These are phyloP conservation scores for Pollimyrus isidori DNA, from an alignment of 2,113 vertebrate species.

Conservation along the genomic window DNA sequence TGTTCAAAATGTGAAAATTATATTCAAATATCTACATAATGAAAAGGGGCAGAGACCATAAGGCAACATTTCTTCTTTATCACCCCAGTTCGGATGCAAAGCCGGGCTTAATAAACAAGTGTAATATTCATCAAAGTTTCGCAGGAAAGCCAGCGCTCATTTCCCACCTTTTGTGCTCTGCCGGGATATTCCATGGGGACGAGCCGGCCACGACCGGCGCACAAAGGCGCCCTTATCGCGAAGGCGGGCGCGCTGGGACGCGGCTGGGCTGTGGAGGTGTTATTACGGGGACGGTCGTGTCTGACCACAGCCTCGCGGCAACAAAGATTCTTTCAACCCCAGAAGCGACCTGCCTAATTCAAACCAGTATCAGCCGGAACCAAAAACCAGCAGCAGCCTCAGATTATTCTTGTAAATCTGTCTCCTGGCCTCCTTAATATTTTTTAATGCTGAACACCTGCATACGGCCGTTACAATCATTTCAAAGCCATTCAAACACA, in stretches of 20 bases:
- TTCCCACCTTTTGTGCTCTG: background rate
- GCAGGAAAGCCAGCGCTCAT: background rate
- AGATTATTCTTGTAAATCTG: background rate
- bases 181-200: background rate
- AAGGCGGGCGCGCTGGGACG: background rate
- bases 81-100: background rate
- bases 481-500: background rate
- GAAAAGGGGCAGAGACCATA: background rate
- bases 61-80: background rate
- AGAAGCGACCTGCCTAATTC: background rate
- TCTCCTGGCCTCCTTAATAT: background rate
- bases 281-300: background rate
- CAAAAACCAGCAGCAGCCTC: background rate
- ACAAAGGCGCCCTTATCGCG: background rate
- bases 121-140: constrained; percentile 11
- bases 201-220: background rate
- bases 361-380: background rate
- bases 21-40: background rate
- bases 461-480: background rate
- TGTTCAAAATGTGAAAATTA: background rate
- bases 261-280: background rate
- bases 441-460: background rate
- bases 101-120: background rate
- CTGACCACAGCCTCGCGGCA: background rate
- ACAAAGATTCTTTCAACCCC: background rate